These are phyloP conservation scores for Ichneumoninae sp. DNA, from an alignment of 2,888 invertebrate species.

Conservation along the genomic window DNA sequence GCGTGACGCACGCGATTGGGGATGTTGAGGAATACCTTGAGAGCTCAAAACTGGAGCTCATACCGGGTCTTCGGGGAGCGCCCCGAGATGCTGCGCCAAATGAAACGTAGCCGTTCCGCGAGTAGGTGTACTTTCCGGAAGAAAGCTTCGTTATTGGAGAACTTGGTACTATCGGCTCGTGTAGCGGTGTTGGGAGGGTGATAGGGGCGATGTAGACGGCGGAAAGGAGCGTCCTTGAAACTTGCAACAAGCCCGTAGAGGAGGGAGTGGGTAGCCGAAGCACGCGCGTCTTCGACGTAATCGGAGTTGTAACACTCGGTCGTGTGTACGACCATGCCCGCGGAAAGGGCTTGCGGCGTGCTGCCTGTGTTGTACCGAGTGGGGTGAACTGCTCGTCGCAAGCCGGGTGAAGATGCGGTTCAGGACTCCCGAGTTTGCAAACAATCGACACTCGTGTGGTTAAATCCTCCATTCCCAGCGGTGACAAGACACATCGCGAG, in stretches of 20 bases:
- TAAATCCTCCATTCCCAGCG: conserved; percentile 69
- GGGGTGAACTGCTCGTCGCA: conserved; percentile 28
- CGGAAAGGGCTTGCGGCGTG: conserved; percentile 20
- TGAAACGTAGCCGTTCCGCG: conserved; percentile 41
- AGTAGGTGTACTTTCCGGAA: conserved; percentile 32
- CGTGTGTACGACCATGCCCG: neutral
- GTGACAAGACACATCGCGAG: conserved; percentile 68
- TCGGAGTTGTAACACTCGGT: conserved; percentile 43
- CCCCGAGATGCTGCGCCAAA: conserved; percentile 4
- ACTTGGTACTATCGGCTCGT: conserved; percentile 42
- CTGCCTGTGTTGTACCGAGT: neutral
- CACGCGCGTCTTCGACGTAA: conserved; percentile 33
- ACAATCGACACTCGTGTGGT: conserved; percentile 76
- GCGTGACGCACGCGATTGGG: too few relatives aligned
- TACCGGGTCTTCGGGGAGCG: conserved; percentile 9
- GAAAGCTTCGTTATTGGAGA: conserved; percentile 55
- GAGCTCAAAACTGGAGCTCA: neutral
- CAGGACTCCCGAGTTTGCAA: conserved; percentile 68
- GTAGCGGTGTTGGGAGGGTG: neutral
- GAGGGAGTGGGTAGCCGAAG: neutral
- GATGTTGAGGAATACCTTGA: conserved; percentile 3
- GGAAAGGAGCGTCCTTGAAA: conserved; percentile 68
- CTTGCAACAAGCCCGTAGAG: conserved; percentile 15
- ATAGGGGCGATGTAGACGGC: neutral
- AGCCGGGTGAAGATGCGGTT: conserved; percentile 71